phyloP scores from a whole-genome alignment of 1,140 invertebrate genomes.

The Archivesica marissinica region DNA sequence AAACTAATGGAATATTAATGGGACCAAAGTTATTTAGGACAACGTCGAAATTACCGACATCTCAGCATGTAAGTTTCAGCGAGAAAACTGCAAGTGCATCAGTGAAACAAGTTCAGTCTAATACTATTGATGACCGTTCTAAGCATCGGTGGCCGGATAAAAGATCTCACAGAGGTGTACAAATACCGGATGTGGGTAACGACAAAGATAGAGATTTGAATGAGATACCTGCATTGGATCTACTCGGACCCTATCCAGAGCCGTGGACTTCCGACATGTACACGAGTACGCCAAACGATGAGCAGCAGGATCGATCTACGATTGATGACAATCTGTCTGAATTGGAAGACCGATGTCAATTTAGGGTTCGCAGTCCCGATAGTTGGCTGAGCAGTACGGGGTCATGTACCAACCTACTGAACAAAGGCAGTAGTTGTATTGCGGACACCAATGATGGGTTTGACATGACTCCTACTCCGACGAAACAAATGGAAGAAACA shows the following conservation, averaged over 20 bases:
- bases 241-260: background rate
- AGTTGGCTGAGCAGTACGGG: constrained; percentile 55
- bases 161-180: background rate
- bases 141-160: background rate
- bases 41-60: background rate
- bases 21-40: constrained; percentile 52
- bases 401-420: constrained; percentile 32
- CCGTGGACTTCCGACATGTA: constrained; percentile 58
- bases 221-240: constrained; percentile 1
- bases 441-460: constrained; percentile 22
- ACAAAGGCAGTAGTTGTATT: background rate
- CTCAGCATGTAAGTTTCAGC: constrained; percentile 6
- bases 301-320: constrained; percentile 13
- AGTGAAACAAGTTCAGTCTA: background rate
- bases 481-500: background rate
- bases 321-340: constrained; percentile 47
- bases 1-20: constrained; percentile 47
- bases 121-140: background rate
- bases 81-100: background rate
- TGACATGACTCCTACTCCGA: background rate
- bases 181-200: constrained; percentile 28
- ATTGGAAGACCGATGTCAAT: constrained; percentile 9
- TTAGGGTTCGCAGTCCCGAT: constrained; percentile 40
- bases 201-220: background rate
- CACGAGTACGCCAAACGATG: background rate